These are phyloP conservation scores for Limonius californicus DNA, from an alignment of 1,140 invertebrate genomes.

Conservation along the genomic window DNA sequence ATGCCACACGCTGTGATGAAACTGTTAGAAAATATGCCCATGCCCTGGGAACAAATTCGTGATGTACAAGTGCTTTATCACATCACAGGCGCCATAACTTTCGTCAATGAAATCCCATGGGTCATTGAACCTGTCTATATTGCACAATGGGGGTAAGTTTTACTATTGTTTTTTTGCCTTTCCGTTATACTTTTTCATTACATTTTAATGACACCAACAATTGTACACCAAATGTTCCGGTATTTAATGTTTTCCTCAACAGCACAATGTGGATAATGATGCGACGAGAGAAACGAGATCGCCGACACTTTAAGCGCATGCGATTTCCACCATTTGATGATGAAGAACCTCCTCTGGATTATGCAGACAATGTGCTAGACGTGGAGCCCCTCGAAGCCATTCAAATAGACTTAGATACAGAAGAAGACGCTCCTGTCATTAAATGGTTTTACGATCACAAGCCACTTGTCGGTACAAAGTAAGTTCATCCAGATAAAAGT, in stretches of 20 bases:
- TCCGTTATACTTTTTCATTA: background rate
- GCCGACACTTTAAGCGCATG: constrained; percentile 99
- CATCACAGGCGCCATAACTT: constrained; percentile 99
- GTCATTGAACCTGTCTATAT: constrained; percentile 99
- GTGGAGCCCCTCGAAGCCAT: constrained; percentile 99
- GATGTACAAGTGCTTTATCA: constrained; percentile 98
- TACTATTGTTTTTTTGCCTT: background rate
- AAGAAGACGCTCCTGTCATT: constrained; percentile 88
- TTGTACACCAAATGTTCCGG: too few relatives aligned
- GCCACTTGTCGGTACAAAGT: constrained; percentile 85
- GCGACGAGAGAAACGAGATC: constrained; percentile 96
- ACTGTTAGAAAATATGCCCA: constrained; percentile 98
- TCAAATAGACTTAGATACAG: constrained; percentile 95
- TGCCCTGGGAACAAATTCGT: constrained; percentile 99
- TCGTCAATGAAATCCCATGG: constrained; percentile 99
- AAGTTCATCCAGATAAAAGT: constrained; percentile 40
- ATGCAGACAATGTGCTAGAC: constrained; percentile 98
- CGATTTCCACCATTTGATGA: constrained; percentile 99
- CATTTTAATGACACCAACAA: background rate
- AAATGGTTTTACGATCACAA: constrained; percentile 99
- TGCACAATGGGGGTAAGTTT: constrained; percentile 94
- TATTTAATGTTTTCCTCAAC: too few relatives aligned
- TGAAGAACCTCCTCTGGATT: constrained; percentile 98
- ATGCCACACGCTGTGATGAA: constrained; percentile 99
- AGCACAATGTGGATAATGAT: constrained; percentile 99